Evolutionary conservation across 2,797 vertebrate genomes (phyloP), one percentile per base, ranked within the genome.

Genomic region (Syngnathus acus): DNA sequence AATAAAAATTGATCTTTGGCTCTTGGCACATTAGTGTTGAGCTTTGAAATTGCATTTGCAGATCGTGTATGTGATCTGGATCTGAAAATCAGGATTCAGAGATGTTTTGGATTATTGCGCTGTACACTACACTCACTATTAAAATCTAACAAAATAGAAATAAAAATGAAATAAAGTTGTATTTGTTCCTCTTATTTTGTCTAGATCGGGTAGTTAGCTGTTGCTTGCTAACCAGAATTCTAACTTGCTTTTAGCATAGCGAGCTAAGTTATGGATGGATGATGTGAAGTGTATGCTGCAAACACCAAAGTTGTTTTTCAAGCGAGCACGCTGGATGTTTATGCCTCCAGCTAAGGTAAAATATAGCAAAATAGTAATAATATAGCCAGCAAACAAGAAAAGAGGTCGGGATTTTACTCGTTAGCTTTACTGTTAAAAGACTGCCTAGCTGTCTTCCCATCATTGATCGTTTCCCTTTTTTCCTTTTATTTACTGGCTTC

Each of bases 11-110:
- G 91, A 92, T 92, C 91, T 91, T 92, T 87, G 81, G 88, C 88
- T 87, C 90, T 93, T 92, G 88, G 91, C 92, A 91, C 92, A 92
- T 92, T 92, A 91, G 90, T 90, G 87, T 91, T 91, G 88, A 92
- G 83, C 90, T 90, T 90, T 84, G 77, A 90, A 89, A 91, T 90
- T 86, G 83, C 91, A 91, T 91, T 92, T 91, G 87, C 86, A 72
- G 88, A 85, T 88, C 86, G 84, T 90, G 84, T 89, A 89, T 85
- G 86, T 91, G 91, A 92, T 93, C 91, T 91, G 89, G 32, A 32
- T 32, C 72, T 76, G 82, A 82, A 86, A 91, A 86, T 89, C 86
- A 84, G 86, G 88, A 90, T 92, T 90, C 91, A 90, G 89, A 88
- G 86, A 86, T 73, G 71, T 91, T 86, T 90, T 90, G 89, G 9